Base-by-base conservation (phyloP, 2,797 vertebrate species). In the Bradypus variegatus region DNA sequence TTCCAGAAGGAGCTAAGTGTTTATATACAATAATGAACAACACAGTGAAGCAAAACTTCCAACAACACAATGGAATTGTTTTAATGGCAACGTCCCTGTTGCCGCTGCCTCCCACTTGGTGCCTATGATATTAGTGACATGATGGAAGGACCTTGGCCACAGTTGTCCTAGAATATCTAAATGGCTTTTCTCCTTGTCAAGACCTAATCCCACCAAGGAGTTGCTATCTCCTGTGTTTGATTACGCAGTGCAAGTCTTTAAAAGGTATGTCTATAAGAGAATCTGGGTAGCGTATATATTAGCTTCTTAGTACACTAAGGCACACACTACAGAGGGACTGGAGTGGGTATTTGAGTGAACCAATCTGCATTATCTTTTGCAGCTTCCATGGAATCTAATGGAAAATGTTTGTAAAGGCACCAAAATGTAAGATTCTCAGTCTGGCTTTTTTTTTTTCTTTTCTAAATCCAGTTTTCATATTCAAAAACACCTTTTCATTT, bases 401-500 rank as follows among this genome's bases (percentile, higher is more conserved):
- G 89, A 48, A 94, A 70, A 41, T 89, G 67, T 70, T 75, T 91
- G 55, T 62, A 48, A 92, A 88, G 41, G 67, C 19, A 50, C 73
- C 85, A 88, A 15, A 41, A 38, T 3, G 25, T 60, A 78, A 89
- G 50, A 53, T 78, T 90, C 16, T 58, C 38, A 53, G 36, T 75
- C 80, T 69, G n/a, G 27, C 76, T 62, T 90, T 58, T 77, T 33
- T 75, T 50, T 14, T 50, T 14, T 50, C 50, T 50, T 14, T 50
- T 14, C 13, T 45, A 45, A 45, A 45, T 45, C 41, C 41, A 45
- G 19, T 62, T 91, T 85, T 29, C 77, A 69, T 88, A 69, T 55
- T 94, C 38, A 50, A 70, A 73, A 76, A 76, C 55, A 92, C 33
- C 25, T 2, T 86, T 60, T 93, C 36, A 82, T 89, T 94, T 85